Conservation (phyloP, 2,113 vertebrate species). For the Epinephelus lanceolatus region DNA sequence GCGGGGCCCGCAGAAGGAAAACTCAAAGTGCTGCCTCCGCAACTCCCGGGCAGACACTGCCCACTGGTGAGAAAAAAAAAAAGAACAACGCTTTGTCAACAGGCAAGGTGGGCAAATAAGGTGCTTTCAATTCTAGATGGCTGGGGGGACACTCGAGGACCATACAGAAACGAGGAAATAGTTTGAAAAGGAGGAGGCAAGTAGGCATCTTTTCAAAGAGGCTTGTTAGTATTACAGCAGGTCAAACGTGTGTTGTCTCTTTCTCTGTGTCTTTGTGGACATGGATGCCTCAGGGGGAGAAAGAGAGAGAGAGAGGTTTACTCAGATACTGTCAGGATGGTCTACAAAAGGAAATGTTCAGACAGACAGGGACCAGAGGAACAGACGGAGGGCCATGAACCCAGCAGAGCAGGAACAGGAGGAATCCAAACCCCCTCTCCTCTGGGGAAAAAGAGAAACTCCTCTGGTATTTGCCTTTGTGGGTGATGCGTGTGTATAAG, state of each 20-base stretch:
- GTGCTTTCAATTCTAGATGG: conserved; percentile 50
- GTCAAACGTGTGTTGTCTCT: conserved; percentile 65
- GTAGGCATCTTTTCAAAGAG: conserved; percentile 55
- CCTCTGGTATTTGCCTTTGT: conserved; percentile 47
- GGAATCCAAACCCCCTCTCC: conserved; percentile 41
- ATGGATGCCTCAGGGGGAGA: conserved; percentile 64
- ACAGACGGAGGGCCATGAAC: conserved; percentile 52
- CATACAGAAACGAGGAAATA: conserved; percentile 40
- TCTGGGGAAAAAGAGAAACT: conserved; percentile 47
- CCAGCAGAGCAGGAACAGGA: conserved; percentile 38
- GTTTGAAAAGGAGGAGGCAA: conserved; percentile 47
- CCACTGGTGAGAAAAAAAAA: conserved; percentile 24
- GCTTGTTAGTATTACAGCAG: conserved; percentile 62
- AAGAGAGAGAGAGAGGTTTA: conserved; percentile 38
- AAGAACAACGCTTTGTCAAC: conserved; percentile 64
- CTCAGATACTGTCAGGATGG: conserved; percentile 62
- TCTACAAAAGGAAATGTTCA: conserved; percentile 68
- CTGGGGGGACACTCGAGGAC: conserved; percentile 46
- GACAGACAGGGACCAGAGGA: conserved; percentile 60
- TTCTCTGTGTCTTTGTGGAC: conserved; percentile 59
- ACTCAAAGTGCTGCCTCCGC: conserved; percentile 73
- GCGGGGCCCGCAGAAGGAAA: conserved; percentile 47
- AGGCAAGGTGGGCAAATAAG: conserved; percentile 58
- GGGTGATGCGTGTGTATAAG: conserved; percentile 3
- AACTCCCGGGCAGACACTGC: conserved; percentile 54